A percentile compares a stretch with the other conserved stretches of the same genome.
Evolutionary conservation across 2,797 vertebrate genomes (phyloP).

Genomic region (Protosalanx chinensis): DNA sequence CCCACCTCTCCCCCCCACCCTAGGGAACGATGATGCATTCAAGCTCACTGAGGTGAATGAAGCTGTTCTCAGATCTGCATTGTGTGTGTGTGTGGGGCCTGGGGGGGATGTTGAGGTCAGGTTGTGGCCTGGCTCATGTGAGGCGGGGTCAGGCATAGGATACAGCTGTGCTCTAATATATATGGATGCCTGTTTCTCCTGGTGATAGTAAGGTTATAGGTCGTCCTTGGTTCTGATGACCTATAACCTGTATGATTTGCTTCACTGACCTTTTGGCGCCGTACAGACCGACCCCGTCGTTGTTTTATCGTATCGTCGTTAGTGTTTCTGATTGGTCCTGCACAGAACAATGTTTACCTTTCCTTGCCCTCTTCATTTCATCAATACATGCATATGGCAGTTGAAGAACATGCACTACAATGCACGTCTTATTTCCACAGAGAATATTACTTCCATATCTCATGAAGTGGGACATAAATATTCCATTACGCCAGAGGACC

Average conservation of each 20-base stretch:
- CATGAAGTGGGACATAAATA: background rate
- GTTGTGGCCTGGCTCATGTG: background rate
- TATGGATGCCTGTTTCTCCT: slow-evolving; percentile 17
- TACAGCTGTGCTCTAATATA: slow-evolving; percentile 17
- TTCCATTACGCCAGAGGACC: background rate
- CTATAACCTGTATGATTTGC: too few species aligned
- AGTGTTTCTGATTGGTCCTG: background rate
- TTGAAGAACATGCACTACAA: background rate
- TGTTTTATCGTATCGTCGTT: too few species aligned
- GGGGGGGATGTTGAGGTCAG: background rate
- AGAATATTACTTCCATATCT: background rate
- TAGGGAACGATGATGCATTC: slow-evolving; percentile 12
- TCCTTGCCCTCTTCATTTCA: background rate
- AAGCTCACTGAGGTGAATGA: slow-evolving; percentile 35
- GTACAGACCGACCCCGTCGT: background rate
- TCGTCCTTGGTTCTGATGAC: slow-evolving; percentile 1
- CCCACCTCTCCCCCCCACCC: slow-evolving; percentile 8
- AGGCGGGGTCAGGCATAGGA: slow-evolving; percentile 15
- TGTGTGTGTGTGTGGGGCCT: background rate
- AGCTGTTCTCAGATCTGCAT: slow-evolving; percentile 12
- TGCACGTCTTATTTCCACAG: background rate
- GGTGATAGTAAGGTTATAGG: background rate
- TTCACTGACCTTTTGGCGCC: slow-evolving; percentile 12
- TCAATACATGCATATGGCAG: background rate
- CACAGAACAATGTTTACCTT: background rate